phyloP scores from a whole-genome alignment of 2,888 invertebrate species.

The Nudaria mundana region DNA sequence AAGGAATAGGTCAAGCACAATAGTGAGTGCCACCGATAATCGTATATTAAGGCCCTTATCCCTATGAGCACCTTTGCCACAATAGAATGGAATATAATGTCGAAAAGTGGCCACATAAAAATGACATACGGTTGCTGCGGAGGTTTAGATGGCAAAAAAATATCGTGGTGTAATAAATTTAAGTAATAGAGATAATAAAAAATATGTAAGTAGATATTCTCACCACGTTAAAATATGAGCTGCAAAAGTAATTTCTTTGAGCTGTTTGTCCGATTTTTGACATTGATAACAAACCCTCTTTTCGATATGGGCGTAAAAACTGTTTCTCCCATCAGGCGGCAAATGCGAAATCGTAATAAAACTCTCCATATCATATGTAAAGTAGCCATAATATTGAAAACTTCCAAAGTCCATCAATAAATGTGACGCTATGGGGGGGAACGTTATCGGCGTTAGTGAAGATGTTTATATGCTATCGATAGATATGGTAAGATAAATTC shows the following conservation, averaged over 20 bases:
- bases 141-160: constrained; percentile 51
- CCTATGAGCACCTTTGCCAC: constrained; percentile 76
- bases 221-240: constrained; percentile 12
- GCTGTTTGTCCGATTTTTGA: too few species aligned
- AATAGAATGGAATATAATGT: constrained; percentile 79
- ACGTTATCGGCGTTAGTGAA: constrained; percentile 41
- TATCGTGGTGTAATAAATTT: constrained; percentile 36
- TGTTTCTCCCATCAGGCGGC: constrained; percentile 74
- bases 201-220: constrained; percentile 26
- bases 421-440: constrained; percentile 72
- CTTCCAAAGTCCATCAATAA: constrained; percentile 81
- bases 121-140: constrained; percentile 71
- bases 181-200: constrained; percentile 27
- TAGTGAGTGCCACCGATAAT: constrained; percentile 79
- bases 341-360: constrained; percentile 81
- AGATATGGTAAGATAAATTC: too few species aligned
- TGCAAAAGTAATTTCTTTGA: too few species aligned
- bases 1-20: constrained; percentile 77
- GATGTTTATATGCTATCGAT: constrained; percentile 5
- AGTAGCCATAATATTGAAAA: constrained; percentile 80
- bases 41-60: constrained; percentile 80
- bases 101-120: constrained; percentile 80
- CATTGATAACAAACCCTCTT: constrained; percentile 37
- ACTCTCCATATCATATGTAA: constrained; percentile 76
- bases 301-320: constrained; percentile 45